Conservation (phyloP, 2,797 vertebrate genomes). For the Prionace glauca region DNA sequence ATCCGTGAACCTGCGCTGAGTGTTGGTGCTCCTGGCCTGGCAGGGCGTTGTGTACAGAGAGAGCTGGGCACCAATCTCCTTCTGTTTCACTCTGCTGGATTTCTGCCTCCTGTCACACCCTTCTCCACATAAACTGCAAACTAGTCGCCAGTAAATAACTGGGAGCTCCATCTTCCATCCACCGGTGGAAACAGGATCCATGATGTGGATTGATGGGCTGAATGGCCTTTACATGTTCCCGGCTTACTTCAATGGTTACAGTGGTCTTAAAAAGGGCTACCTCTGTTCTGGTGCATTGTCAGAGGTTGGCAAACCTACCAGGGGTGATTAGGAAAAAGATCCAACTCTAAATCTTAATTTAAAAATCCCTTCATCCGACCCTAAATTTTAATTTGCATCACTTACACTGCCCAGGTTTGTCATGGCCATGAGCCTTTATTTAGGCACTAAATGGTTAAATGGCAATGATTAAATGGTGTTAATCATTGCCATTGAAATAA, state of each 20-base stretch:
- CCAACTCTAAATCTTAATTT: background rate
- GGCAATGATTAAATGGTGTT: background rate
- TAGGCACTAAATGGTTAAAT: background rate
- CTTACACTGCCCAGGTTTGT: background rate
- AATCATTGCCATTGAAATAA: background rate
- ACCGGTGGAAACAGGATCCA: background rate
- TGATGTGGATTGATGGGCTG: background rate
- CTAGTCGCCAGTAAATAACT: background rate
- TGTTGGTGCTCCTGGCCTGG: background rate
- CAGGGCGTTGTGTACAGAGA: background rate
- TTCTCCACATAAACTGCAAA: background rate
- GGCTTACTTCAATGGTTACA: background rate
- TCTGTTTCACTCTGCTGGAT: background rate
- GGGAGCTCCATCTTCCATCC: background rate
- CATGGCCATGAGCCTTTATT: background rate
- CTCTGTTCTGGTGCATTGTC: background rate
- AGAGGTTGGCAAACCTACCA: background rate
- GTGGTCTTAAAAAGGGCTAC: background rate
- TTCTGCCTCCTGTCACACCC: background rate
- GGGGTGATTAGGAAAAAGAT: background rate
- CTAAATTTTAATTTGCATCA: too few relatives aligned
- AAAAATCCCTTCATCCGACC: too few relatives aligned
- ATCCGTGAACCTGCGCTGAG: background rate
- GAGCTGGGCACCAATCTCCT: background rate
- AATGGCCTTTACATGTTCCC: background rate